Evolutionary conservation across 1,140 invertebrate genomes (phyloP).

Genomic region (Drosophila orosa): DNA sequence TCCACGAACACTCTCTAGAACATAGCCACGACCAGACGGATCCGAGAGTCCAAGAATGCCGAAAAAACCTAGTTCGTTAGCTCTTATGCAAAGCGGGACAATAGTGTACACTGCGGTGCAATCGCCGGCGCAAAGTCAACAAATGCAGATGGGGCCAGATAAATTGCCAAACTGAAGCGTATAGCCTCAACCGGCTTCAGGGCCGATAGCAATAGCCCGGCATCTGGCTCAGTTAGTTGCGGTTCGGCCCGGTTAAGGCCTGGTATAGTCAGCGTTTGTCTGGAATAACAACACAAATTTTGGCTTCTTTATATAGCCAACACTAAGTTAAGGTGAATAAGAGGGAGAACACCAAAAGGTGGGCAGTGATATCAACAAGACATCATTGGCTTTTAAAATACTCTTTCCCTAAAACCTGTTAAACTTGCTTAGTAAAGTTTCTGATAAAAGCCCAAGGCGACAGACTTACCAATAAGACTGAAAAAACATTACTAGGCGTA

Average conservation of each 20-base stretch:
- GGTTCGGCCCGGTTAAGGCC: constrained; percentile 10
- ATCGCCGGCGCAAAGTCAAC: constrained; percentile 72
- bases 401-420: not conserved
- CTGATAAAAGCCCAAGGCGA: not conserved
- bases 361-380: constrained; percentile 12
- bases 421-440: too few species aligned
- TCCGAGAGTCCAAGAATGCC: constrained; percentile 36
- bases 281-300: constrained; percentile 42
- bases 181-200: constrained; percentile 33
- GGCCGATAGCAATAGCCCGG: constrained; percentile 16
- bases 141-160: constrained; percentile 75
- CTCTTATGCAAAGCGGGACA: constrained; percentile 77
- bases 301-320: constrained; percentile 18
- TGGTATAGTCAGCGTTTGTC: constrained; percentile 17
- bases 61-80: constrained; percentile 79
- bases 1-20: constrained; percentile 9
- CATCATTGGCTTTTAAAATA: not conserved
- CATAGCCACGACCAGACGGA: constrained; percentile 15
- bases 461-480: not conserved
- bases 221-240: constrained; percentile 17
- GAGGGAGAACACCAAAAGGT: constrained; percentile 7
- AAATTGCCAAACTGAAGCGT: constrained; percentile 72
- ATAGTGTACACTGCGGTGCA: constrained; percentile 68
- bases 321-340: constrained; percentile 15
- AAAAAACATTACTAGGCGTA: not conserved